Percentiles rank a stretch among this genome's conserved stretches.
phyloP scores from a whole-genome alignment of 2,888 invertebrate genomes.

The Coecobrya sp. region DNA sequence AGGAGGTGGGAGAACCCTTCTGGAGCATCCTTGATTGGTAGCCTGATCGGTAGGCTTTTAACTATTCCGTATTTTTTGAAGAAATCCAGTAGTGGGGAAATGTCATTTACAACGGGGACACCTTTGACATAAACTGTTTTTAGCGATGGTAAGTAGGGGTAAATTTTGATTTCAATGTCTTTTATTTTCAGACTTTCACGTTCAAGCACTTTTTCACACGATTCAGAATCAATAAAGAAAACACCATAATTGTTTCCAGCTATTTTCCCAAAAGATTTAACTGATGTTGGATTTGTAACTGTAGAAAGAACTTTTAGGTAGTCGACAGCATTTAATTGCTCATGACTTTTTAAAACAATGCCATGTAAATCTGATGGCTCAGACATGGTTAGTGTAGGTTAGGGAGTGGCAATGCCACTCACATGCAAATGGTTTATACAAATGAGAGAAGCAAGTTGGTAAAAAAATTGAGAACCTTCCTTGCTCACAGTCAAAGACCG shows the following conservation, averaged over 20 bases:
- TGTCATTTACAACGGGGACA: slow-evolving; percentile 11
- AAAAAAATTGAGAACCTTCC: too few species aligned
- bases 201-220: neutral
- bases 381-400: too few species aligned
- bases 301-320: neutral
- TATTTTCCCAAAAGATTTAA: slow-evolving; percentile 9
- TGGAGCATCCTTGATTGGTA: slow-evolving; percentile 51
- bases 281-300: neutral
- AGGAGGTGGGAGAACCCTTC: slow-evolving; percentile 21
- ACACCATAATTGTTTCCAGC: slow-evolving; percentile 2
- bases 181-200: neutral
- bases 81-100: neutral
- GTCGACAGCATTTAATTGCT: neutral
- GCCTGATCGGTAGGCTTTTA: neutral
- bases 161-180: neutral
- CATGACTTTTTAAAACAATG: neutral
- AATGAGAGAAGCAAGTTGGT: too few species aligned
- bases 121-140: slow-evolving; percentile 54
- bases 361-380: too few species aligned
- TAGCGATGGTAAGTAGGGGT: neutral
- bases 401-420: too few species aligned
- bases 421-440: too few species aligned
- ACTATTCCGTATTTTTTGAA: neutral
- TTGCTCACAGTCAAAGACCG: too few species aligned
- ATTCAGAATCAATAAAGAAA: neutral